Evolutionary conservation across 1,140 invertebrate species (phyloP), one percentile per base, ranked within the genome.

Genomic region (Ladona fulva): DNA sequence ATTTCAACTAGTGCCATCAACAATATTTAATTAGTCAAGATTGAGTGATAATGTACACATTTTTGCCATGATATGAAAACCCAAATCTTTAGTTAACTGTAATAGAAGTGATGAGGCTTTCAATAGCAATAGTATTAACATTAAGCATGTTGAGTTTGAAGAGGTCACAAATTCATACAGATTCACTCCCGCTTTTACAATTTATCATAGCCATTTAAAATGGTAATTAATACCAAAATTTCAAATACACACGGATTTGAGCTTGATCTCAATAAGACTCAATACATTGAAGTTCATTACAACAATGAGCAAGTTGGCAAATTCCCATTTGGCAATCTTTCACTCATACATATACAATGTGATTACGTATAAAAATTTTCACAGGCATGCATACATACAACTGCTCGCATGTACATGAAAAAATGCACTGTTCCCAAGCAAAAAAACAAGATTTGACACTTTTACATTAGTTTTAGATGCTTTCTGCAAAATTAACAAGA

Each of bases 71-170:
- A 66, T 16, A 19, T 66, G 52, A 66, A 66, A 66, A 66, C 52
- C n/a, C 52, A 66, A 66, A 66, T 66, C 52, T 66, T 66, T 66
- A 66, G 52, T 66, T 66, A 66, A 66, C 52, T 66, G 52, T 66
- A 66, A 66, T 66, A 66, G 52, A 66, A 66, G 52, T 66, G 52
- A 66, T 66, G 52, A 66, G 52, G 52, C 52, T 66, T 66, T 66
- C 52, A 66, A 66, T 66, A 66, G 52, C 52, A 66, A 66, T 66
- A 66, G 52, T 66, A 3, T 66, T 66, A 66, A 66, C 52, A 66
- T 66, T 66, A 66, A 66, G 52, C 52, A 66, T 66, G 52, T 66
- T 66, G 52, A 66, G 52, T 66, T 66, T 66, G 52, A 66, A 66
- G 52, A 66, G 52, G 52, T 66, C 52, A 66, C 52, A 66, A 66